Percentiles rank a stretch among this genome's conserved stretches.
Evolutionary conservation across 2,888 invertebrate genomes (phyloP).

Genomic region (Limenitis camilla): DNA sequence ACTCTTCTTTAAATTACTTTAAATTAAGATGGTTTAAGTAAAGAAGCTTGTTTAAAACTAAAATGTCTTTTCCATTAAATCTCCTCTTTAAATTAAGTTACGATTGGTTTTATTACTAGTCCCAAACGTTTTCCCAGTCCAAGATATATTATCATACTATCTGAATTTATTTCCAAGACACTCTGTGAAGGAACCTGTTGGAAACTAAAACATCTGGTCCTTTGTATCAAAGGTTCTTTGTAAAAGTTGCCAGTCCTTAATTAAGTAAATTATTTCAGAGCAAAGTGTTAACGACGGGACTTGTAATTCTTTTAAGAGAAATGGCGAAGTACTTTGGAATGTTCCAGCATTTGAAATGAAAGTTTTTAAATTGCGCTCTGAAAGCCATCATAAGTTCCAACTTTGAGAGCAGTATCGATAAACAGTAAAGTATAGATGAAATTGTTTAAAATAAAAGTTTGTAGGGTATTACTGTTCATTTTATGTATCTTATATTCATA

Average conservation of each 20-base stretch:
- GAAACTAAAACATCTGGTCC: background rate
- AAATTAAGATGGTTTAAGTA: no score
- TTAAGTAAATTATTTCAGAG: constrained; percentile 12
- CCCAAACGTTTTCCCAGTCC: no score
- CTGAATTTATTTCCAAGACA: background rate
- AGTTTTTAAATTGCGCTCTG: constrained; percentile 6
- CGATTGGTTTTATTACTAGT: no score
- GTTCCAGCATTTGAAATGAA: constrained; percentile 5
- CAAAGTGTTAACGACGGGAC: constrained; percentile 10
- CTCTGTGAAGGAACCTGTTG: background rate
- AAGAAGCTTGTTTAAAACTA: no score
- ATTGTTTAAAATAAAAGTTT: background rate
- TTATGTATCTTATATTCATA: no score
- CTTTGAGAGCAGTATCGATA: background rate
- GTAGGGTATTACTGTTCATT: background rate
- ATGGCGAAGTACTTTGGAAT: constrained; percentile 3
- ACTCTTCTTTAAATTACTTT: no score
- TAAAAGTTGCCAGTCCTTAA: constrained; percentile 5
- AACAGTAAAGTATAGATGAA: background rate
- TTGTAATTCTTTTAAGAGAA: constrained; percentile 15
- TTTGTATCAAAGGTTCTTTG: constrained; percentile 5
- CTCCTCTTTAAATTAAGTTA: no score
- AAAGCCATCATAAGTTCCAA: constrained; percentile 1
- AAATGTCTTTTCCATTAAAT: no score
- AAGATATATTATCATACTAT: background rate